These are phyloP conservation scores for Ariolimax columbianus DNA, from an alignment of 2,888 invertebrate genomes.

Conservation along the genomic window DNA sequence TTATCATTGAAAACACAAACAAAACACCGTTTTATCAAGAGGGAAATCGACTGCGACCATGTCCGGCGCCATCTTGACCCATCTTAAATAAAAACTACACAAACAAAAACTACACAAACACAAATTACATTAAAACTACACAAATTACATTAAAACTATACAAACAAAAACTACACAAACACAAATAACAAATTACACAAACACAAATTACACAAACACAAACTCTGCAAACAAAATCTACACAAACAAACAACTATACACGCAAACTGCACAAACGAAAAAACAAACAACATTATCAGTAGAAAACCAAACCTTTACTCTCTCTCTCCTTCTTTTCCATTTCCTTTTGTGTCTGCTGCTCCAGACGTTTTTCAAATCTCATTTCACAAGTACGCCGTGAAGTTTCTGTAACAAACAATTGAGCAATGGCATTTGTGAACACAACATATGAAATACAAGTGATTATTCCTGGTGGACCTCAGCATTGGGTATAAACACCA, in stretches of 20 bases:
- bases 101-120: no score
- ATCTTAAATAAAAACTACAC: not conserved
- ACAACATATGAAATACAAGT: no score
- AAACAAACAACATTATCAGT: not conserved
- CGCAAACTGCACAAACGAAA: not conserved
- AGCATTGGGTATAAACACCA: no score
- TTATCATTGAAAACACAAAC: no score
- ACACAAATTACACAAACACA: not conserved
- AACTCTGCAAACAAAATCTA: not conserved
- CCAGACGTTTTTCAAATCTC: conserved; percentile 83
- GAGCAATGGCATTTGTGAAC: no score
- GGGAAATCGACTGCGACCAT: no score
- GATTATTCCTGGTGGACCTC: no score
- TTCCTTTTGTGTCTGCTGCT: conserved; percentile 83
- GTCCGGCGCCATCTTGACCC: no score
- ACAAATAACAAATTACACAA: not conserved
- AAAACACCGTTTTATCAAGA: no score
- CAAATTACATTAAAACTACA: no score
- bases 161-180: not conserved
- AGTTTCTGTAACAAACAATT: conserved; percentile 80
- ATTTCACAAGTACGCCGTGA: conserved; percentile 85
- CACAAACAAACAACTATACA: not conserved
- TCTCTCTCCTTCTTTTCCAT: conserved; percentile 84
- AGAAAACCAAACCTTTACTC: conserved; percentile 66
- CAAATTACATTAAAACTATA: not conserved